Base-by-base conservation (phyloP, 2,113 vertebrate species). In the Brachionichthys hirsutus region DNA sequence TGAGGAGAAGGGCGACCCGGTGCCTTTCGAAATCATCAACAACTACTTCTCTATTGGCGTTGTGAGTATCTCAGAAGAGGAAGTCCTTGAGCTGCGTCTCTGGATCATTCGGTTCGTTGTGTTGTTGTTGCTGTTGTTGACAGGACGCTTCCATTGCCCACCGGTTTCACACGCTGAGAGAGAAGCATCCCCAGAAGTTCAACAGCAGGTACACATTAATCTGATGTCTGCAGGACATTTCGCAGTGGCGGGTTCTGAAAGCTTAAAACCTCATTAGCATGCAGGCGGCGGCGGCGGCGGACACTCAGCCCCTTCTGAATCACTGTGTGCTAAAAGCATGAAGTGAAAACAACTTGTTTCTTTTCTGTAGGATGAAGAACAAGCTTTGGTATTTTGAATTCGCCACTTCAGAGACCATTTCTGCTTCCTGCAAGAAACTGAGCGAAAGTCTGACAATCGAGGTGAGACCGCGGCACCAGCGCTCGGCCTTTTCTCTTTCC, bases 41-140 rank as follows among this genome's bases (percentile, higher is more conserved):
- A 98, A 98, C 89, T 98, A 98, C 86, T 98, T 97, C 89, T 97
- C 95, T 46, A 94, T 98, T 1, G 95, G 95, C 62, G 95, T 98
- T 88, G 95, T 97, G 78, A 89, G 95, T 87, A 20, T 56, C 47
- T 20, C 46, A 12, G 34, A 40, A 68, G 45, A 30, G 24, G 24
- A 30, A 30, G 24, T 30, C 24, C 24, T 30, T 30, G 5, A 30
- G 24, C 24, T 30, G 4, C 8, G 36, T 62, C 38, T 45, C 14
- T 17, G 17, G 12, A 38, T 53, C 10, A 3, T 48, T 52, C 20
- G 9, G 13, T 9, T 55, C 12, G 51, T 62, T 18, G 22, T 22
- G 14, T 46, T 72, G 40, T 66, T n/a, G n/a, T n/a, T n/a, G n/a
- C n/a, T n/a, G n/a, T n/a, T n/a, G 12, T 80, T 70, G 36, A 51